Conservation (phyloP, 1,140 invertebrate species). For the Meloidogyne exigua region DNA sequence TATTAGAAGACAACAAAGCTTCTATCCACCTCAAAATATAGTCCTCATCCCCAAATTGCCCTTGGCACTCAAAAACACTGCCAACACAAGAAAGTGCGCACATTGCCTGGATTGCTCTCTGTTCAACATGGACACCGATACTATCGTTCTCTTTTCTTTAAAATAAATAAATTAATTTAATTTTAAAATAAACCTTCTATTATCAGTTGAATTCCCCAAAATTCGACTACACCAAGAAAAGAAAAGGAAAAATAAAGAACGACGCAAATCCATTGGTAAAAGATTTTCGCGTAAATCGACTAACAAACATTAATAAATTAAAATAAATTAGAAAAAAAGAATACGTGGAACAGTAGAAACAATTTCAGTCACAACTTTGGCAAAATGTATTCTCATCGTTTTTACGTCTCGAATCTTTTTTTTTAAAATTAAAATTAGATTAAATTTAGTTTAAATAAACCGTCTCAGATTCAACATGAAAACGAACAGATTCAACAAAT, state of each 20-base stretch:
- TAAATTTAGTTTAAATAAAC: constrained; percentile 63
- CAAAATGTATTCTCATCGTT: constrained; percentile 87
- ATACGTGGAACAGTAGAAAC: constrained; percentile 79
- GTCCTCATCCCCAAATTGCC: constrained; percentile 77
- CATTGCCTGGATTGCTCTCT: constrained; percentile 78
- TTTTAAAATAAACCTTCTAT: constrained; percentile 58
- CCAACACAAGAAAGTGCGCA: constrained; percentile 89
- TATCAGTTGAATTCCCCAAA: constrained; percentile 64
- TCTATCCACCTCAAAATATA: constrained; percentile 87
- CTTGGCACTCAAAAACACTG: constrained; percentile 81
- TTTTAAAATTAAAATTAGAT: constrained; percentile 64
- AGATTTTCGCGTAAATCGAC: constrained; percentile 82
- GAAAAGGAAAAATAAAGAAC: constrained; percentile 70
- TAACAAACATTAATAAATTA: constrained; percentile 78
- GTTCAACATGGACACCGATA: constrained; percentile 69
- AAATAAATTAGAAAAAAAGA: not conserved
- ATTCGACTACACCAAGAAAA: constrained; percentile 82
- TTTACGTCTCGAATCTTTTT: constrained; percentile 65
- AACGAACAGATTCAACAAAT: constrained; percentile 87
- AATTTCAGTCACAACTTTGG: constrained; percentile 86
- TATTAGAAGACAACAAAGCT: constrained; percentile 79
- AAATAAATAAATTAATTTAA: not conserved
- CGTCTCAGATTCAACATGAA: constrained; percentile 84
- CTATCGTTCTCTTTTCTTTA: constrained; percentile 54
- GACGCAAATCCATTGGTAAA: constrained; percentile 76